Conservation (phyloP, 1,140 invertebrate species). For the Ceratina japonica region DNA sequence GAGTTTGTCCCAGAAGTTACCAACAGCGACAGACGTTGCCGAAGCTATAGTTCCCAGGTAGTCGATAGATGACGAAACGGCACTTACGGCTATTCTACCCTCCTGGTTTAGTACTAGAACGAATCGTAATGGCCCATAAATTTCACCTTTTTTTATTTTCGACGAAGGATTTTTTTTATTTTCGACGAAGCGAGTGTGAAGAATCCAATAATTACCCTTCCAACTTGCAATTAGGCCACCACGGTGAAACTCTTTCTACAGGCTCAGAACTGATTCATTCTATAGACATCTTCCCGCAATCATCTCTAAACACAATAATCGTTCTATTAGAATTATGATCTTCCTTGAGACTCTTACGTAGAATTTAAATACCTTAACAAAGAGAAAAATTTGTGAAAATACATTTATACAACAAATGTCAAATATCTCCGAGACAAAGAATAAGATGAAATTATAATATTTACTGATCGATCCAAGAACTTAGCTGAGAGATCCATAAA, state of each 20-base stretch:
- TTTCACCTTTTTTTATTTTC: conserved; percentile 60
- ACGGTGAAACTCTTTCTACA: conserved; percentile 59
- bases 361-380: too few species aligned
- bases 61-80: conserved; percentile 5
- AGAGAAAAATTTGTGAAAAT: too few species aligned
- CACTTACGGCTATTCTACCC: neutral
- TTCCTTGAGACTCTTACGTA: too few species aligned
- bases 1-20: neutral
- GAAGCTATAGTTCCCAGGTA: rapidly evolving
- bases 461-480: neutral
- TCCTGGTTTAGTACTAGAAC: conserved; percentile 60
- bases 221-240: conserved; percentile 71
- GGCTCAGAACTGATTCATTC: conserved; percentile 37
- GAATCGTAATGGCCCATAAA: conserved; percentile 72
- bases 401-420: too few species aligned
- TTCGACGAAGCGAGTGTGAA: conserved; percentile 69
- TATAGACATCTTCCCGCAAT: conserved; percentile 49
- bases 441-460: neutral
- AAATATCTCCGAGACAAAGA: too few species aligned
- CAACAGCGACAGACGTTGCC: neutral
- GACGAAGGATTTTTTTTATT: conserved; percentile 62
- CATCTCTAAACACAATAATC: neutral
- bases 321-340: too few species aligned
- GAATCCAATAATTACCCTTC: conserved; percentile 74
- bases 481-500: conserved; percentile 7